phyloP scores from a whole-genome alignment of 2,888 invertebrate genomes.

The Acrobasis suavella region DNA sequence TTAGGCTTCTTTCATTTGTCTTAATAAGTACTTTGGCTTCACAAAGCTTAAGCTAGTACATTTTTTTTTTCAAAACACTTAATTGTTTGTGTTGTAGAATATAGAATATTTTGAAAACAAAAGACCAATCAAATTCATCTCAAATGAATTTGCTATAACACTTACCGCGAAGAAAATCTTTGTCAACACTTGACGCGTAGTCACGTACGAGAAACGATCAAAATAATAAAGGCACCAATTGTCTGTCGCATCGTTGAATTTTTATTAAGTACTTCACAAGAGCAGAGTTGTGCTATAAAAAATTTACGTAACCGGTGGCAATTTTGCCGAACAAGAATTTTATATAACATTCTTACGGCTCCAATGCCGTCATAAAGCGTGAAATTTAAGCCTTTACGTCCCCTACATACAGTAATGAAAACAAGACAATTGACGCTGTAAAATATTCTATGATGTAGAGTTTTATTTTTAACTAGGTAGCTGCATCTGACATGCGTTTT shows the following conservation, averaged over 20 bases:
- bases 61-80: too few species aligned
- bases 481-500: too few species aligned
- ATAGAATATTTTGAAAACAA: neutral
- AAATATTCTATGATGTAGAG: too few species aligned
- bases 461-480: too few species aligned
- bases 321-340: slow-evolving; percentile 57
- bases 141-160: neutral
- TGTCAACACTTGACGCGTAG: slow-evolving; percentile 6
- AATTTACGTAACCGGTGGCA: slow-evolving; percentile 57
- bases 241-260: slow-evolving; percentile 43
- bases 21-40: too few species aligned
- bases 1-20: too few species aligned
- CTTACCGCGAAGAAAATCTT: neutral
- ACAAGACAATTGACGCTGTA: neutral
- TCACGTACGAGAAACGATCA: slow-evolving; percentile 33
- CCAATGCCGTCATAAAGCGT: slow-evolving; percentile 55
- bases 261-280: slow-evolving; percentile 58
- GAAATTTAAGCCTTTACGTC: slow-evolving; percentile 53
- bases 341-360: slow-evolving; percentile 55
- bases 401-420: slow-evolving; percentile 30
- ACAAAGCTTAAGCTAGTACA: too few species aligned
- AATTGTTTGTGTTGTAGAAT: too few species aligned
- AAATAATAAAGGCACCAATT: slow-evolving; percentile 47
- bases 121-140: neutral
- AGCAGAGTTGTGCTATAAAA: slow-evolving; percentile 50